Evolutionary conservation across 2,888 invertebrate species (phyloP).

Genomic region (Doris montereyensis): DNA sequence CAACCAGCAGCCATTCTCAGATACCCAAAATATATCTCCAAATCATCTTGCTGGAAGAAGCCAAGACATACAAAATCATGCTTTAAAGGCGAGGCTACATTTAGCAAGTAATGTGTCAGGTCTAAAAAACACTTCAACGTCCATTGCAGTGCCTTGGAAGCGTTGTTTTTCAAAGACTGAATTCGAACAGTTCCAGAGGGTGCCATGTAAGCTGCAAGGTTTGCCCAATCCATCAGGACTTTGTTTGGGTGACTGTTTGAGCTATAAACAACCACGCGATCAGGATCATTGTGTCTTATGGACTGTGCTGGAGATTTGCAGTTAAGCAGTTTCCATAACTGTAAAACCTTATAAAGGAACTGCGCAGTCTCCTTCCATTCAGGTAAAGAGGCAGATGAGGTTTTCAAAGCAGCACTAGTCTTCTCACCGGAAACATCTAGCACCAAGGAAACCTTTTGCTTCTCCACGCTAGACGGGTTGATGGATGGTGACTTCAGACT

Average conservation of each 20-base stretch:
- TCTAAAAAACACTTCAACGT: neutral
- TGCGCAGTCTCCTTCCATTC: neutral
- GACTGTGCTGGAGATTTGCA: neutral
- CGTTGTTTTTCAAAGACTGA: neutral
- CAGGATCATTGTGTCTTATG: neutral
- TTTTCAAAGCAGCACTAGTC: constrained; percentile 17
- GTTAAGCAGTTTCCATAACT: constrained; percentile 1
- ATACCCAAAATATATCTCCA: constrained; percentile 8
- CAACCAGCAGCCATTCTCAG: neutral
- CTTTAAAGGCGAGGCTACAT: neutral
- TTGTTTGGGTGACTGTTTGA: neutral
- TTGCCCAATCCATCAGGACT: neutral
- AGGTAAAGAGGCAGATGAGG: neutral
- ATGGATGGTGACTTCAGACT: neutral
- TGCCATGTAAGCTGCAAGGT: neutral
- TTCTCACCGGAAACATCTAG: constrained; percentile 2
- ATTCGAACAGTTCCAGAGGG: neutral
- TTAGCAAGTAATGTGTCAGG: neutral
- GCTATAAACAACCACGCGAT: neutral
- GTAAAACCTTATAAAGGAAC: constrained; percentile 2
- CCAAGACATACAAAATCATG: constrained; percentile 12
- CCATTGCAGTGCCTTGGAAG: neutral
- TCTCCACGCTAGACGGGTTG: neutral
- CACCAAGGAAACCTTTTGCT: constrained; percentile 15
- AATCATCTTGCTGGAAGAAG: neutral